Base-by-base conservation (phyloP, 2,888 invertebrate genomes). In the Melipona beecheii region DNA sequence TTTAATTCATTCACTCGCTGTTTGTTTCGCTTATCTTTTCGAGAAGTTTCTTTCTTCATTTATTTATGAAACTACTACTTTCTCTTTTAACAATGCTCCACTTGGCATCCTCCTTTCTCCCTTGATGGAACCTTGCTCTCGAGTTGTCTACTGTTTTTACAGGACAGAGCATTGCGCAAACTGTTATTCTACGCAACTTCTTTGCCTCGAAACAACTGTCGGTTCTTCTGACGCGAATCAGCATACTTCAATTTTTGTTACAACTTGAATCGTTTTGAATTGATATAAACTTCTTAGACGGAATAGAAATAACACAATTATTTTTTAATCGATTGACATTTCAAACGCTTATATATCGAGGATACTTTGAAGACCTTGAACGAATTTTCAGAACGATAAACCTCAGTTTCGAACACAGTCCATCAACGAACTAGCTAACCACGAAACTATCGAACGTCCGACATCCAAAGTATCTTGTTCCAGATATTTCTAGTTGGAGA, bases 361-460 rank as follows among this genome's bases (percentile, higher is more conserved):
- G 15, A 56, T 56, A n/a, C 15, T n/a, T 56, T 13, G 56, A 56
- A n/a, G 5, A 13, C 5, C 2, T 56, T 56, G 50, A 19, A 52
- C 2, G 50, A 43, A 43, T 54, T 43, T 66, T 11, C 11, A 11
- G 24, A 60, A 60, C 21, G 9, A 17, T 13, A 21, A 31, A 24
- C 1, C 24, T 1, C 9, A 19, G 50, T 69, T 52, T 69, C 50
- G 27, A 69, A 69, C 68, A 9, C 27, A 27, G 15, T 9, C 27
- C 24, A 66, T 66, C 66, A 21, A 15, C 50, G 27, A 69, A 69
- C 50, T 13, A 27, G 68, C 52, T 52, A 52, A 27, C 27, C 68
- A 3, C 68, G 1, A 21, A 11, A 27, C 27, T 9, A 27, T 27
- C 24, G 4, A 64, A 21, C 36, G 27, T 68, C 0, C 50, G 50